A percentile compares a stretch with the other conserved stretches of the same genome.
These are phyloP conservation scores for Actinernus sp. DNA, from an alignment of 92 coral and sea anemone genomes.

Conservation along the genomic window DNA sequence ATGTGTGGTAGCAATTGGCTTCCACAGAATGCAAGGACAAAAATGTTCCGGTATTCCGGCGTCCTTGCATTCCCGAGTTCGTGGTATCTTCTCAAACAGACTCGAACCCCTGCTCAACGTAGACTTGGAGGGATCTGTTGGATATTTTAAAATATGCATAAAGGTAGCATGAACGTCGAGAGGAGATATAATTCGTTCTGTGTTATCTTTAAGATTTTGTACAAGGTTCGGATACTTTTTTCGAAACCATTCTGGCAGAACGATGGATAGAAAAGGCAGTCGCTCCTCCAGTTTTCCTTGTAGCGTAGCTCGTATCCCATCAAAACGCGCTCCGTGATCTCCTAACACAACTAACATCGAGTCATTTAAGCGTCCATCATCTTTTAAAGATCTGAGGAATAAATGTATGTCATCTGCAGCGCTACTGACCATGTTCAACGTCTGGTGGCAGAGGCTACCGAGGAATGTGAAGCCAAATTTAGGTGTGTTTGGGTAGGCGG, in stretches of 20 bases:
- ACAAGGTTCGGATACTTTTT: slow-evolving; percentile 22
- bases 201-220: slow-evolving; percentile 51
- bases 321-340: slow-evolving; percentile 81
- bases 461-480: slow-evolving; percentile 78
- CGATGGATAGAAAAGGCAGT: slow-evolving; percentile 67
- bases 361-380: slow-evolving; percentile 49
- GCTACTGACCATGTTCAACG: slow-evolving; percentile 43
- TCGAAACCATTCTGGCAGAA: slow-evolving; percentile 57
- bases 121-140: slow-evolving; percentile 46
- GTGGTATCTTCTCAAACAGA: slow-evolving; percentile 49
- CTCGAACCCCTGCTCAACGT: slow-evolving; percentile 42
- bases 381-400: slow-evolving; percentile 43
- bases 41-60: slow-evolving; percentile 72
- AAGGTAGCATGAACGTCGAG: slow-evolving; percentile 81
- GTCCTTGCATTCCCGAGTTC: slow-evolving; percentile 52
- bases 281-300: slow-evolving; percentile 87
- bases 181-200: slow-evolving; percentile 62
- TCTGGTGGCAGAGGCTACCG: slow-evolving; percentile 68
- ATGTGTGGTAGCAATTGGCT: slow-evolving; percentile 30
- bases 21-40: slow-evolving; percentile 71
- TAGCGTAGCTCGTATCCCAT: slow-evolving; percentile 62
- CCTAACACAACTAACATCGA: slow-evolving; percentile 80
- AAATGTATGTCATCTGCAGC: slow-evolving; percentile 51
- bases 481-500: slow-evolving; percentile 53
- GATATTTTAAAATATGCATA: slow-evolving; percentile 67